Base-by-base conservation (phyloP, 2,797 vertebrate species). In the Brachymystax lenok region DNA sequence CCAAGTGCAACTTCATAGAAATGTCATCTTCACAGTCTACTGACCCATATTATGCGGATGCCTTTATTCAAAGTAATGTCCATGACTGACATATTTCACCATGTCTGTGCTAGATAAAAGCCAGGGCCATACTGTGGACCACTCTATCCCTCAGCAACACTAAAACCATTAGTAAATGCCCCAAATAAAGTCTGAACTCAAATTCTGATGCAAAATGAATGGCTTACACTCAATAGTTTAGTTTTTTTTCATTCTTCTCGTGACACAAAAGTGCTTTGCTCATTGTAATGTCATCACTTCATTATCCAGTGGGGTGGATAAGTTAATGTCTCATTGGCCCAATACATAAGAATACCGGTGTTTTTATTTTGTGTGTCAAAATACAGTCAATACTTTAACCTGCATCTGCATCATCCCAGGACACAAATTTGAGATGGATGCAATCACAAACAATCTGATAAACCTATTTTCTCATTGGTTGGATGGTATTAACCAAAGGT, bases 381-480 rank as follows among this genome's bases (percentile, higher is more conserved):
- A 59, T 59, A 17, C 54, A 59, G 56, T n/a, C n/a, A 1, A 59
- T 59, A 59, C 19, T 19, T 59, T 7, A 59, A 8, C 8, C 64
- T 24, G 21, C 30, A 19, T 10, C 35, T 74, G 59, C 59, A 28
- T 30, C 59, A 54, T 74, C 72, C 16, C 40, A 59, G 24, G 73
- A 72, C 61, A 74, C 52, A 68, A 16, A 46, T 19, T 14, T 28
- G 4, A 68, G 75, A 69, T 16, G 19, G 2, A 71, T 80, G 10
- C 59, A 4, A 75, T 33, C 52, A n/a, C n/a, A n/a, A n/a, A n/a
- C n/a, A 72, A 66, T 73, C 46, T 66, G 14, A 66, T 64, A n/a
- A 71, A 59, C 10, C 19, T 52, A 7, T 71, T 72, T 56, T 21
- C 27, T 59, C 30, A 59, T 74, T 33, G 67, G 67, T 69, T 5